Evolutionary conservation across 2,113 vertebrate species (phyloP), one percentile per base, ranked within the genome.

Genomic region (Lamprotornis superbus): DNA sequence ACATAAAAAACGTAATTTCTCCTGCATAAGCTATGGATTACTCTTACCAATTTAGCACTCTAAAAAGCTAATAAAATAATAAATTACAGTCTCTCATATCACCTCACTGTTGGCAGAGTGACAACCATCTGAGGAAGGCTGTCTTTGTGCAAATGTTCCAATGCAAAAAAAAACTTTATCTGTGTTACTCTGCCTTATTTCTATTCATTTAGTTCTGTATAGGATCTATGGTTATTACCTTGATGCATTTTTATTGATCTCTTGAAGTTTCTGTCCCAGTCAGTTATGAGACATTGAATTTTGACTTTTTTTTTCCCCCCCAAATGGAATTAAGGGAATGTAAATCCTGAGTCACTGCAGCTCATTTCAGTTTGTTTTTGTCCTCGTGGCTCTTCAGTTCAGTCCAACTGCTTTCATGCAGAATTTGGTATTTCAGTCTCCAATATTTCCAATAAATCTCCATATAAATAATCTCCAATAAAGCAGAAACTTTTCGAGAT

Each of bases 41-140:
- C 23, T 73, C 10, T 59, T 73, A 75, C 21, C n/a, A 90, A 24
- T 83, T 76, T 85, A 69, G 17, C 20, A 18, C 37, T 65, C 49
- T 69, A 57, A 88, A 88, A 76, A 86, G 37, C 18, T 88, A 88
- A 76, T 90, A 82, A 93, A 90, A 68, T 53, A 78, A 55, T 47
- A 75, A 92, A 92, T 55, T 79, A 52, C 18, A 40, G 10, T 30
- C 24, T 59, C 35, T 88, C 27, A 12, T 16, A 40, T 64, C 33
- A 88, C 44, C 31, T 91, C 40, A 49, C 18, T 15, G 14, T 1
- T 88, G 63, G 37, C 59, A 73, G 18, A 76, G 11, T n/a, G 57
- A 69, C 46, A 87, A 31, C 15, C 64, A n/a, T 42, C 30, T 61
- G 37, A 88, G 23, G 27, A 27, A 68, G 17, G 50, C 17, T 39